Base-by-base conservation (phyloP, 2,113 vertebrate species). In the Ochotona curzoniae region DNA sequence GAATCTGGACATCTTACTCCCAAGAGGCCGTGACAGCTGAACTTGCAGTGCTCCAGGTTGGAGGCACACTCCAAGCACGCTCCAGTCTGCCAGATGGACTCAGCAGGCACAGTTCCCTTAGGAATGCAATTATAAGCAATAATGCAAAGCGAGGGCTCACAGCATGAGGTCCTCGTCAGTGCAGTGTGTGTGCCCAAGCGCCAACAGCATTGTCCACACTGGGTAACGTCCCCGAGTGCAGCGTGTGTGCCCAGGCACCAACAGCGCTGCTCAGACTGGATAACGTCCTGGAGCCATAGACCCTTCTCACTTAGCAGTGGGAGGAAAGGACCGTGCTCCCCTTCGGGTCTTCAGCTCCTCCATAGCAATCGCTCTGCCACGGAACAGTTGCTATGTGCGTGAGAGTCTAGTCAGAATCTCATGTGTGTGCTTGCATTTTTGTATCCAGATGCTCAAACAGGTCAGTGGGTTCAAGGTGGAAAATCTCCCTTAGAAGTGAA, bases 21-120 rank as follows among this genome's bases (percentile, higher is more conserved):
- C 7, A 25, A 20, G 18, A 38, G 49, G 51, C 23, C 23, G 1
- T 1, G 35, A 60, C 66, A 87, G 61, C 14, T 67, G 2, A 18
- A 69, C 18, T 35, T 32, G 0, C 10, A 66, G 60, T 15, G 18
- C 21, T 9, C 15, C 51, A 11, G 7, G 26, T 80, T 32, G 9
- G 63, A 18, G 51, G 18, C 23, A 12, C 5, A 30, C 51, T 28
- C 9, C 32, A 17, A 60, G 38, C 38, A 38, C 11, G 11, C 11
- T 73, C 67, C 30, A 15, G 70, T 18, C 60, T 84, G 57, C 47
- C n/a, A 1, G 7, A 70, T 35, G 54, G 30, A 61, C 11, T 54
- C 20, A 4, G 30, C 0, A 0, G 4, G 10, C 5, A 5, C 20
- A 74, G 23, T 6, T 9, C 7, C 1, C 14, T 47, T 0, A 3